Evolutionary conservation across 2,797 vertebrate genomes (phyloP), one percentile per base, ranked within the genome.

Genomic region (Mycteria americana): DNA sequence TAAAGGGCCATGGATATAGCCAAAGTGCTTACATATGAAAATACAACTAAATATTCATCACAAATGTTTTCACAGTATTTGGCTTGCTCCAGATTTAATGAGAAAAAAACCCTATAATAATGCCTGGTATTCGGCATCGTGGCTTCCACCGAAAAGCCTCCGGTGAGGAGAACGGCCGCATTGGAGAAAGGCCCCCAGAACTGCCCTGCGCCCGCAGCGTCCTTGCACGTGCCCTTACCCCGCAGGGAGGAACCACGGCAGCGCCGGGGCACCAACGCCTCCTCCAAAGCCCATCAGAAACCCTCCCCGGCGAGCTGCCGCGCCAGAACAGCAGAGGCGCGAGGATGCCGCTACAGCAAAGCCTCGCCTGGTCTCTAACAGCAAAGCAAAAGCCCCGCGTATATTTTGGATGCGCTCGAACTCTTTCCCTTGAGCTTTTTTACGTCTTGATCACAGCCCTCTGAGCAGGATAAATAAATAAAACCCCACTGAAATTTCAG

Each of bases 131-230:
- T 46, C 1, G 5, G 81, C 35, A 43, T 4, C 2, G 3, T 4
- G 23, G 37, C 28, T 70, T 72, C n/a, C 33, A 43, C 25, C 23
- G 13, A 39, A 70, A 89, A 92, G 46, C 10, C 51, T 75, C n/a
- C 18, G 31, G 21, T 19, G 56, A 80, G 73, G 14, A 88, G 43
- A 39, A 1, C 3, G 6, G 37, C 7, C 4, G 27, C 4, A 2
- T 1, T 28, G 30, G 28, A 64, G 37, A 81, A 88, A 10, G 39
- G 30, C 13, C 2, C 30, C 45, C 57, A 46, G 13, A 28, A 73
- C 0, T 5, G 18, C 23, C 14, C 11, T 9, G 23, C 0, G 0
- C 28, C 41, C 11, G 3, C 21, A 56, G 14, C 10, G 18, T 59
- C 59, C n/a, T 37, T 18, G 8, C 11, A 9, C 0, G 0, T 48